Evolutionary conservation across 2,113 vertebrate genomes (phyloP).

Genomic region (Takifugu bimaculatus): DNA sequence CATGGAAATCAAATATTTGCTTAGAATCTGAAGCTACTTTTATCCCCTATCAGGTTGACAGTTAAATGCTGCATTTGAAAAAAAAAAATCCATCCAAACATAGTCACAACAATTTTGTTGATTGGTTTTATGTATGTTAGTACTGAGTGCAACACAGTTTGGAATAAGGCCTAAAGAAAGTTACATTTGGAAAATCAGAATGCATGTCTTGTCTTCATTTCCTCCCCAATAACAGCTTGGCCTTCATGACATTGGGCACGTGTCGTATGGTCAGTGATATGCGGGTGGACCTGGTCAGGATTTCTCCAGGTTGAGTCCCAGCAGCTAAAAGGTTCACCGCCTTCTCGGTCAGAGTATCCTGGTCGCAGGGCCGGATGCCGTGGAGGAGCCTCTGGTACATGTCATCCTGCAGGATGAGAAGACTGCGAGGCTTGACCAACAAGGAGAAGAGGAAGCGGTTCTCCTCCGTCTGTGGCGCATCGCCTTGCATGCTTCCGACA

Average conservation of each 20-base stretch:
- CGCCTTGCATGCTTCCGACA: slow-evolving; percentile 46
- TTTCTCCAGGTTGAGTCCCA: slow-evolving; percentile 50
- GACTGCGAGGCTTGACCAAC: slow-evolving; percentile 79
- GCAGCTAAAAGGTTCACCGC: slow-evolving; percentile 72
- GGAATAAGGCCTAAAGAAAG: too few relatives aligned
- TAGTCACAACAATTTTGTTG: too few relatives aligned
- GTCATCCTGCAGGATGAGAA: slow-evolving; percentile 80
- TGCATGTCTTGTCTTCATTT: slow-evolving; percentile 39
- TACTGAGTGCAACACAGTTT: too few relatives aligned
- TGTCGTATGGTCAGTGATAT: slow-evolving; percentile 86
- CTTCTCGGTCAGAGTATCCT: slow-evolving; percentile 69
- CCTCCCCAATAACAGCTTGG: slow-evolving; percentile 73
- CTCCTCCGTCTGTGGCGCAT: slow-evolving; percentile 66
- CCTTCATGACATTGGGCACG: slow-evolving; percentile 82
- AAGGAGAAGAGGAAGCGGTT: slow-evolving; percentile 76
- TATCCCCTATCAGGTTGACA: too few relatives aligned
- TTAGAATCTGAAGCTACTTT: too few relatives aligned
- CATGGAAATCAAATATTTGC: too few relatives aligned
- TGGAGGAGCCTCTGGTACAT: slow-evolving; percentile 83
- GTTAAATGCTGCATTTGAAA: too few relatives aligned
- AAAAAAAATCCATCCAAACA: too few relatives aligned
- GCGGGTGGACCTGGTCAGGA: slow-evolving; percentile 73
- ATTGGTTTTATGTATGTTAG: too few relatives aligned
- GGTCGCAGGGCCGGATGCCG: slow-evolving; percentile 65
- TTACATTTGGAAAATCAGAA: background rate